Base-by-base conservation (phyloP, 2,888 invertebrate genomes). In the Tipula helvola region DNA sequence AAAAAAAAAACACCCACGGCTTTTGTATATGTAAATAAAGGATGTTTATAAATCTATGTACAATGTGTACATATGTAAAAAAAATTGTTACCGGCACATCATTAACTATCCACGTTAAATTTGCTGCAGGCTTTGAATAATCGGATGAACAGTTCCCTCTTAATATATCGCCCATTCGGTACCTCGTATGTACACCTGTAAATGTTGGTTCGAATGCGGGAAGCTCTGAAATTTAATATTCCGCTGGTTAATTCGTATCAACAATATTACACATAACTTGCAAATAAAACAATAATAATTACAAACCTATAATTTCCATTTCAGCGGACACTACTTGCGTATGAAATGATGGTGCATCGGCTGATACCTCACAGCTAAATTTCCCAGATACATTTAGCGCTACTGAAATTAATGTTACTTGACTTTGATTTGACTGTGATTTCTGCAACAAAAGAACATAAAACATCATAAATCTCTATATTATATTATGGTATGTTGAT, bases 31-130 rank as follows among this genome's bases (percentile, higher is more conserved):
- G 71, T 71, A 71, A 71, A 28, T 71, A 71, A 71, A 28, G 52
- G 52, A 28, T 28, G 28, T 28, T 28, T 28, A 28, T 28, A 28
- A 28, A 28, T 28, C 28, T 28, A 28, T 28, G 28, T 28, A 28
- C 28, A 28, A 28, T 28, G 28, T 28, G 28, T 1, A 28, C 28
- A 28, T 28, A 28, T 28, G 28, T 28, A 28, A 28, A 28, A 28
- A 28, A 28, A 28, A 28, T 28, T 28, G 28, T 28, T 88, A 91
- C 91, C 90, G 91, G 91, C 88, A 90, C 90, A 87, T 92, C 93
- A 88, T 93, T 93, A 87, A 93, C 92, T 90, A 92, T 92, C 93
- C 93, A 93, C 83, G 93, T 93, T 87, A 94, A 90, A 90, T 93
- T 93, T 3, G 93, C 93, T 8, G 93, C 93, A 7, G 93, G 93